Conservation (phyloP, 2,113 vertebrate genomes). For the Tretioscincus oriximinensis region DNA sequence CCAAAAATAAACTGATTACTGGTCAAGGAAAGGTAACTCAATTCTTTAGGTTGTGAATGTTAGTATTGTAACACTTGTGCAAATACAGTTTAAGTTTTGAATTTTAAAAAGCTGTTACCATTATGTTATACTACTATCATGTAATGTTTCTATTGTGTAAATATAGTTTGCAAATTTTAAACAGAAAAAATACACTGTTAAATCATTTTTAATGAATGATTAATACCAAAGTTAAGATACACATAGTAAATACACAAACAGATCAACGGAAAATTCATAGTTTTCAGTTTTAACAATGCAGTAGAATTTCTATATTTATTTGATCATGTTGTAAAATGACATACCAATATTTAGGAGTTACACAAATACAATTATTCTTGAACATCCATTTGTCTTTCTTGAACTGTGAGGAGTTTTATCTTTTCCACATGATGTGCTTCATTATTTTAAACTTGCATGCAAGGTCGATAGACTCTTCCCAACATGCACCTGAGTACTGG, state of each 20-base stretch:
- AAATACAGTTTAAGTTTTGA: conserved; percentile 22
- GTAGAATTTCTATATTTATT: conserved; percentile 38
- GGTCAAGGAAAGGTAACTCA: conserved; percentile 88
- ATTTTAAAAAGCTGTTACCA: conserved; percentile 5
- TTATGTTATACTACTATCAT: not conserved
- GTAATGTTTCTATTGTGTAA: not conserved
- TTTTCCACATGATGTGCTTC: conserved; percentile 41
- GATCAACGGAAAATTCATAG: conserved; percentile 54
- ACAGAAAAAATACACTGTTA: not conserved
- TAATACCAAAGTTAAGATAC: conserved; percentile 5
- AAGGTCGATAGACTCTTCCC: conserved; percentile 93
- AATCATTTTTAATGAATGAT: conserved; percentile 13
- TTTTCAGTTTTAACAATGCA: conserved; percentile 64
- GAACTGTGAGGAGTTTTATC: conserved; percentile 35
- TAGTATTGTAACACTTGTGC: conserved; percentile 28
- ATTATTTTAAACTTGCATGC: conserved; percentile 83
- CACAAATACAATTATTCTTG: conserved; percentile 21
- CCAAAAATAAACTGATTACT: conserved; percentile 80
- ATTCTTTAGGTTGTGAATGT: conserved; percentile 83
- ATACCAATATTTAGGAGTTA: conserved; percentile 32
- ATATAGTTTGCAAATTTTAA: conserved; percentile 20
- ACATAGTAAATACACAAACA: conserved; percentile 40
- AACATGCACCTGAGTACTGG: conserved; percentile 94
- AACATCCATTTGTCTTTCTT: conserved; percentile 40
- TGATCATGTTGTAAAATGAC: conserved; percentile 23